These are phyloP conservation scores for Linurgus olivaceus DNA, from an alignment of 2,797 vertebrate genomes.

Conservation along the genomic window DNA sequence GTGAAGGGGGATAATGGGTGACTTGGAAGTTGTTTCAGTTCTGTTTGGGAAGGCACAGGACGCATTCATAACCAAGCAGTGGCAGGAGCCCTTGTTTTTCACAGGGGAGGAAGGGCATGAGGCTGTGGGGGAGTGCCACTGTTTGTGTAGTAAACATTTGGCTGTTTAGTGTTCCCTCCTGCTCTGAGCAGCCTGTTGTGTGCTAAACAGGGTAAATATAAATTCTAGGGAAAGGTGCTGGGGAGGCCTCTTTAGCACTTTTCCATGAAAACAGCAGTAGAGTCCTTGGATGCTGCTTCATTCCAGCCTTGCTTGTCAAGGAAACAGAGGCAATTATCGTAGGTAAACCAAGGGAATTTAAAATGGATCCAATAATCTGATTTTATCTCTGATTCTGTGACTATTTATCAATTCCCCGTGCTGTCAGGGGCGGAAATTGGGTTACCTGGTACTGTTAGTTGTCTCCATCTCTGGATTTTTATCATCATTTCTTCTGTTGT, in stretches of 20 bases:
- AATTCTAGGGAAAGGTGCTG: not conserved
- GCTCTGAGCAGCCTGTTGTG: not conserved
- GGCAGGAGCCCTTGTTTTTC: not conserved
- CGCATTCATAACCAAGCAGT: not conserved
- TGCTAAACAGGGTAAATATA: not conserved
- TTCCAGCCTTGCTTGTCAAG: not conserved
- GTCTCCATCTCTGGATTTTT: constrained; percentile 1
- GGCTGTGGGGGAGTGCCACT: not conserved
- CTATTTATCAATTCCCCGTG: constrained; percentile 6
- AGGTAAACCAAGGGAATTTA: constrained; percentile 7
- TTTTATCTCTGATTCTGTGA: constrained; percentile 22
- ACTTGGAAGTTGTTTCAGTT: not conserved
- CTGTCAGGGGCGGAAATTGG: constrained; percentile 28
- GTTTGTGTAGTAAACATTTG: not conserved
- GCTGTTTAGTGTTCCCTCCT: not conserved
- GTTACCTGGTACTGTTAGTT: not conserved
- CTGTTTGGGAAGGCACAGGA: not conserved
- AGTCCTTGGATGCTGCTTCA: not conserved
- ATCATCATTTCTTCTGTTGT: not conserved
- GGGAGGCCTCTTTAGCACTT: not conserved
- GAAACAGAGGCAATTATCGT: not conserved
- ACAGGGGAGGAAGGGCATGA: not conserved
- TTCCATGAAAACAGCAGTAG: not conserved
- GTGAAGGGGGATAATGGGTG: not conserved
- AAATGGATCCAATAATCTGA: constrained; percentile 23